Percentiles rank a stretch among this genome's conserved stretches.
These are phyloP conservation scores for Astreopora myriophthalma DNA, from an alignment of 64 coral and sea anemone genomes.

Conservation along the genomic window DNA sequence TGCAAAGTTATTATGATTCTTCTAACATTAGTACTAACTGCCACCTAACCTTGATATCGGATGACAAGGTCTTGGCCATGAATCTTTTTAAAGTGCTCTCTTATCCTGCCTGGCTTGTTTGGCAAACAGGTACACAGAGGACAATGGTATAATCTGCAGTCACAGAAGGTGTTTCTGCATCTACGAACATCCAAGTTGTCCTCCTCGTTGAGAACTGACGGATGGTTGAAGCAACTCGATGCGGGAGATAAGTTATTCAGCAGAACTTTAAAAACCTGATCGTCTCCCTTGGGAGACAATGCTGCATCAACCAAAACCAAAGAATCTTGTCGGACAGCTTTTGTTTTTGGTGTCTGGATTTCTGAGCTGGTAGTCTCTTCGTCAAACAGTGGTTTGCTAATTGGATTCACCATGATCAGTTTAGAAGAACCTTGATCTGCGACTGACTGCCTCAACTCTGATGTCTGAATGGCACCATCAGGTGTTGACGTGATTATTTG, in stretches of 20 bases:
- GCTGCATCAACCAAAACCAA: conserved; percentile 45
- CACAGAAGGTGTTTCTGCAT: conserved; percentile 86
- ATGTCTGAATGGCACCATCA: background rate
- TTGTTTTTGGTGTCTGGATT: conserved; percentile 33
- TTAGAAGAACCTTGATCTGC: conserved; percentile 18
- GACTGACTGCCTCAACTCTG: background rate
- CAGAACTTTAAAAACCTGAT: conserved; percentile 82
- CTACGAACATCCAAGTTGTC: conserved; percentile 48
- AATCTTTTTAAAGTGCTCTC: conserved; percentile 93
- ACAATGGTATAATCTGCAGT: conserved; percentile 91
- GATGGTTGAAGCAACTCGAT: conserved; percentile 63
- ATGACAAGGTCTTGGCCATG: conserved; percentile 83
- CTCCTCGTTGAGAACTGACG: conserved; percentile 72
- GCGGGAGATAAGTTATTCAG: conserved; percentile 54
- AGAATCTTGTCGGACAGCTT: conserved; percentile 63
- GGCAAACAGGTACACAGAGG: conserved; percentile 90
- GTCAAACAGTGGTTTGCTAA: background rate
- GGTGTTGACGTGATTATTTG: background rate
- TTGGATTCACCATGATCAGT: conserved; percentile 6
- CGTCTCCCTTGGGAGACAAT: conserved; percentile 49
- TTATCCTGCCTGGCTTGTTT: conserved; percentile 92
- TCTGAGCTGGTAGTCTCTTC: background rate
- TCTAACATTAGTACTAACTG: background rate
- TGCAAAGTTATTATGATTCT: no score
- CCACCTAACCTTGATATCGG: conserved; percentile 77